These are phyloP conservation scores for Bubo scandiacus DNA, from an alignment of 2,113 vertebrate species.

Conservation along the genomic window DNA sequence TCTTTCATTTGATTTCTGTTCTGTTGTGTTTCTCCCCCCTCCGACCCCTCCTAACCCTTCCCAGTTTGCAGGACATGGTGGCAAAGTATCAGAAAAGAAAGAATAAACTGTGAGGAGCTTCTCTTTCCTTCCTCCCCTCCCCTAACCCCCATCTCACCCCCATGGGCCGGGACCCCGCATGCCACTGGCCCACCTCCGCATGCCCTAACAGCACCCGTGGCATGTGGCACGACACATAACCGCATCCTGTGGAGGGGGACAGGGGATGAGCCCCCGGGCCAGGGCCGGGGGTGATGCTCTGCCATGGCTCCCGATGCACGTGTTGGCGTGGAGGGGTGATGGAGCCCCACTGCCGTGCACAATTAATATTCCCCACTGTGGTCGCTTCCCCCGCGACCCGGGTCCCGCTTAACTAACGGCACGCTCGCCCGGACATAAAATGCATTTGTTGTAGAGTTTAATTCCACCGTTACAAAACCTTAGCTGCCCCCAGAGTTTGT, in stretches of 20 bases:
- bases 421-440: constrained; percentile 77
- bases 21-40: constrained; percentile 34
- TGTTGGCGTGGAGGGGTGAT: background rate
- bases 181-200: constrained; percentile 32
- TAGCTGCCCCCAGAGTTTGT: constrained; percentile 70
- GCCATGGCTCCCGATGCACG: constrained; percentile 69
- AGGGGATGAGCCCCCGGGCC: background rate
- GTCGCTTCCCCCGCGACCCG: constrained; percentile 68
- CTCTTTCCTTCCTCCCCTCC: constrained; percentile 41
- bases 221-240: background rate
- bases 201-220: constrained; percentile 36
- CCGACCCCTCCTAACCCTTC: constrained; percentile 32
- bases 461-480: constrained; percentile 77
- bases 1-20: constrained; percentile 10
- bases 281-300: background rate
- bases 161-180: constrained; percentile 57
- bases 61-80: constrained; percentile 98
- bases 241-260: background rate
- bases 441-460: constrained; percentile 80
- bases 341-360: constrained; percentile 77
- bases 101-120: constrained; percentile 92
- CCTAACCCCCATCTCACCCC: constrained; percentile 47
- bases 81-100: constrained; percentile 98
- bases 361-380: constrained; percentile 76
- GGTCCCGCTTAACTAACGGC: constrained; percentile 83